phyloP scores from a whole-genome alignment of 2,113 vertebrate genomes.

The Callospermophilus lateralis region DNA sequence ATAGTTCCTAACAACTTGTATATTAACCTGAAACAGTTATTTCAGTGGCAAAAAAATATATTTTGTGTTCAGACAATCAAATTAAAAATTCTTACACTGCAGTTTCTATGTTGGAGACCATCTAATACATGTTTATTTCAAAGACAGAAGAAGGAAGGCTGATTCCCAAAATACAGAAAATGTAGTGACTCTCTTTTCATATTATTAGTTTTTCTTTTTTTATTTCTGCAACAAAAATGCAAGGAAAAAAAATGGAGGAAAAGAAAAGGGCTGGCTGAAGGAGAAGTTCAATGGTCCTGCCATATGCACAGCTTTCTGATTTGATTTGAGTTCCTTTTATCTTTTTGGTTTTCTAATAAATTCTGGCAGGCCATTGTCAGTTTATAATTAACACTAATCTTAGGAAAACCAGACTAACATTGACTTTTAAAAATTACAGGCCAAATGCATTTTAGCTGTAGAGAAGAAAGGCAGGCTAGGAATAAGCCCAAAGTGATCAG shows the following conservation, averaged over 20 bases:
- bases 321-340: background rate
- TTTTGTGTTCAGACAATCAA: background rate
- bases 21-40: background rate
- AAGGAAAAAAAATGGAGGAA: background rate
- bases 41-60: background rate
- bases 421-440: background rate
- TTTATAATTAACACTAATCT: background rate
- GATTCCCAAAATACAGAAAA: background rate
- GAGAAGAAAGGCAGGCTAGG: background rate
- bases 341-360: conserved; percentile 31
- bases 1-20: background rate
- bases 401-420: background rate
- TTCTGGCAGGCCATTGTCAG: background rate
- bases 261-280: background rate
- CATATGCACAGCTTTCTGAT: background rate
- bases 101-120: background rate
- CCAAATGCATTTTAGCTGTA: background rate
- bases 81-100: conserved; percentile 39
- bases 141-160: background rate
- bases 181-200: background rate
- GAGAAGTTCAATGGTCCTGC: background rate
- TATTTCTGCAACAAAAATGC: background rate
- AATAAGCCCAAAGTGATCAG: background rate
- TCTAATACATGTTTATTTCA: conserved; percentile 23
- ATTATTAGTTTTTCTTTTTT: background rate